Conservation (phyloP, 2,113 vertebrate genomes). For the Paedocypris sp. region DNA sequence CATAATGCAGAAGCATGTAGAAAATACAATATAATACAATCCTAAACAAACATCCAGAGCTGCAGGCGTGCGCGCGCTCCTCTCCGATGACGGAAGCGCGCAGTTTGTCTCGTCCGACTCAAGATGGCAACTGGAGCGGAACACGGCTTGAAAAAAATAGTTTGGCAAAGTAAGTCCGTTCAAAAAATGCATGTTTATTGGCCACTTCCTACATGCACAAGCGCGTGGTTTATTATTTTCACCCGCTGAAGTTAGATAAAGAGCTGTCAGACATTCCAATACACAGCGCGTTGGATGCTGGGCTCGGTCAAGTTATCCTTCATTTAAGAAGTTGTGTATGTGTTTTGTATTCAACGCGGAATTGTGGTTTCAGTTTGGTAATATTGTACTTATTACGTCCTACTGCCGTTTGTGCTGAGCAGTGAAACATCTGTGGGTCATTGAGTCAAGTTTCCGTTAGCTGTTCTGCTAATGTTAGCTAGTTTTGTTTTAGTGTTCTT, state of each 20-base stretch:
- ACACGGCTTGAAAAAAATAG: constrained; percentile 54
- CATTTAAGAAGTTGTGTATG: background rate
- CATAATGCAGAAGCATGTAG: too few relatives aligned
- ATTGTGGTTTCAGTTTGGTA: too few relatives aligned
- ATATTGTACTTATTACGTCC: too few relatives aligned
- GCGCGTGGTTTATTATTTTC: too few relatives aligned
- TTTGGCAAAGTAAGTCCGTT: constrained; percentile 65
- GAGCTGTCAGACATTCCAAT: background rate
- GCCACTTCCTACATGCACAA: too few relatives aligned
- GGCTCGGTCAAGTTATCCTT: background rate
- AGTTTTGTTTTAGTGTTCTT: background rate
- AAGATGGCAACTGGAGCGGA: constrained; percentile 60
- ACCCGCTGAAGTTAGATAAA: background rate
- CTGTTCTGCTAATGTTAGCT: background rate
- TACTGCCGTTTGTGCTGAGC: too few relatives aligned
- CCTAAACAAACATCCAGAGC: background rate
- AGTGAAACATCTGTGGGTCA: background rate
- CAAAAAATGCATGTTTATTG: background rate
- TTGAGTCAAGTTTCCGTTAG: background rate
- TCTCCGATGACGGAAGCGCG: constrained; percentile 32
- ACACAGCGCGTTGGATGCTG: background rate
- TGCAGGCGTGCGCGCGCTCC: background rate
- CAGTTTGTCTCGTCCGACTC: background rate
- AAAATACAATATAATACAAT: too few relatives aligned
- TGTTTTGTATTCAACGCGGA: background rate